Conservation (phyloP, 1,140 invertebrate species). For the Drosophila eugracilis region DNA sequence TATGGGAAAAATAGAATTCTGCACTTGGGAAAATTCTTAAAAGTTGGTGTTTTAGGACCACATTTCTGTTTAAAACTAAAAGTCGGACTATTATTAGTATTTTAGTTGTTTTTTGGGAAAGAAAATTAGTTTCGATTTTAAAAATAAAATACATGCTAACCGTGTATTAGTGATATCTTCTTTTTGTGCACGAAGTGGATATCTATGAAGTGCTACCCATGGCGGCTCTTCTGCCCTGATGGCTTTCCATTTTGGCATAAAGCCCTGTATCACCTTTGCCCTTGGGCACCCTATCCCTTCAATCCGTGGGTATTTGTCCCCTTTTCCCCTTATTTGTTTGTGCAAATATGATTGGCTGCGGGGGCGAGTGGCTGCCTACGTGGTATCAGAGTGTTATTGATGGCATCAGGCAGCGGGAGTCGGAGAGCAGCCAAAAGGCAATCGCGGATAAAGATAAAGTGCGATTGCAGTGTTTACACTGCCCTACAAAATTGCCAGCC, state of each 20-base stretch:
- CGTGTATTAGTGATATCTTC: not conserved
- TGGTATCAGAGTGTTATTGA: slow-evolving; percentile 57
- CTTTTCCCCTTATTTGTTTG: slow-evolving; percentile 19
- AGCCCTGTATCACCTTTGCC: slow-evolving; percentile 67
- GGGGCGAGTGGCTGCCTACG: slow-evolving; percentile 29
- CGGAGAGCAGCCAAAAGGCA: slow-evolving; percentile 31
- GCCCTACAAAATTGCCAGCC: slow-evolving; percentile 13
- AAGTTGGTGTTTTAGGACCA: no score
- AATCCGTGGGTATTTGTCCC: slow-evolving; percentile 14
- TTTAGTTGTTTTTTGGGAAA: not conserved
- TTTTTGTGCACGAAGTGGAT: slow-evolving; percentile 5
- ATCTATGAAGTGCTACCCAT: slow-evolving; percentile 30
- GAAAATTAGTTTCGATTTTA: not conserved
- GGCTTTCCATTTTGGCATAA: slow-evolving; percentile 73
- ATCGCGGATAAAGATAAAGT: slow-evolving; percentile 40
- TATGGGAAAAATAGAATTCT: no score
- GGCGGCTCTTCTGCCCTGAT: slow-evolving; percentile 14
- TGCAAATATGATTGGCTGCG: slow-evolving; percentile 62
- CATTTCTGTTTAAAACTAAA: no score
- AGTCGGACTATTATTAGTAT: no score
- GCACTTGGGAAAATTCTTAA: no score
- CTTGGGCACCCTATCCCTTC: slow-evolving; percentile 21
- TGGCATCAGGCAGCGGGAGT: slow-evolving; percentile 36
- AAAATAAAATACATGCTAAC: not conserved
- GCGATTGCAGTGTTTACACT: slow-evolving; percentile 44